A percentile compares a stretch with the other conserved stretches of the same genome.
phyloP scores from a whole-genome alignment of 2,797 vertebrate genomes.

The Harpagifer antarcticus region DNA sequence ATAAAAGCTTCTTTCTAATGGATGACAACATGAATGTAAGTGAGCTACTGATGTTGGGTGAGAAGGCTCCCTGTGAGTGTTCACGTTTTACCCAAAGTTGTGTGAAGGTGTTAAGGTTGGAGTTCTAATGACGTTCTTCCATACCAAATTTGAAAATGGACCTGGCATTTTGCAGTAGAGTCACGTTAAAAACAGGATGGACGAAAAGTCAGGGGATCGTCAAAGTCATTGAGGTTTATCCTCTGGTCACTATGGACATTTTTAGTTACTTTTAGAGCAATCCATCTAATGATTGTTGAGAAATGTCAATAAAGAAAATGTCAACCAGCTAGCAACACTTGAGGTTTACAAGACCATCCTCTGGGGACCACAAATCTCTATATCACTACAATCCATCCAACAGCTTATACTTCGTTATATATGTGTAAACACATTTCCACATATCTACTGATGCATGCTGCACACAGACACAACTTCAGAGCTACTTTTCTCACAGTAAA shows the following conservation, averaged over 20 bases:
- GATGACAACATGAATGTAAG: neutral
- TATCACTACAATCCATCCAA: neutral
- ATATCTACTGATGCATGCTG: slow-evolving; percentile 1
- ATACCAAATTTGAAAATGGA: neutral
- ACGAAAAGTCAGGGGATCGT: neutral
- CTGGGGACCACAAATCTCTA: neutral
- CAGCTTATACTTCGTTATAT: neutral
- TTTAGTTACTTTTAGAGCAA: neutral
- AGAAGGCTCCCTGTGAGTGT: slow-evolving; percentile 1
- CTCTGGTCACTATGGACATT: neutral
- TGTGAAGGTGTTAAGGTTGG: neutral
- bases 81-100: neutral
- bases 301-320: neutral
- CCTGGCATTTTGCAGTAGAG: neutral
- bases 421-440: neutral
- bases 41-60: neutral
- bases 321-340: neutral
- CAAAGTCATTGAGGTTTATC: neutral
- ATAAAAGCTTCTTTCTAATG: neutral
- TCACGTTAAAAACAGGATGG: neutral
- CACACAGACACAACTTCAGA: slow-evolving; percentile 61
- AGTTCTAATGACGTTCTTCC: neutral
- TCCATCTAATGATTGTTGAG: neutral
- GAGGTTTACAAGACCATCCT: neutral
- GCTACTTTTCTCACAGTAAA: slow-evolving; percentile 62